Conservation (phyloP, 2,888 invertebrate genomes). For the Galerucella pusilla region DNA sequence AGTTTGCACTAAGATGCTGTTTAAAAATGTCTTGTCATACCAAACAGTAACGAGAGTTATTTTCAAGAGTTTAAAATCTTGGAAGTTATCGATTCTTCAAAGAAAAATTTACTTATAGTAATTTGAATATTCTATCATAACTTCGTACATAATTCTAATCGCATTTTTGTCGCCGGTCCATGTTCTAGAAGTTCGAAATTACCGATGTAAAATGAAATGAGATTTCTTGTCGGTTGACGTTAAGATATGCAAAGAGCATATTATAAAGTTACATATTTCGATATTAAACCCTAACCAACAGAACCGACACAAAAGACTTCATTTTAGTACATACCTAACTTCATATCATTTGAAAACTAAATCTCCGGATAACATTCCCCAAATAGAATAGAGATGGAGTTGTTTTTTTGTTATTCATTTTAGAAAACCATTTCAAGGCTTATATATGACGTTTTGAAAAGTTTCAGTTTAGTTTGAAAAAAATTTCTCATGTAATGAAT, state of each 20-base stretch:
- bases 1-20: background rate
- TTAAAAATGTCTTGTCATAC: background rate
- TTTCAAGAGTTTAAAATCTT: background rate
- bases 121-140: background rate
- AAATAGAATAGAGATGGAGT: background rate
- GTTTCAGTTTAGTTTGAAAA: background rate
- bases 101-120: constrained; percentile 1
- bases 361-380: constrained; percentile 32
- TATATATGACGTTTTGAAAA: background rate
- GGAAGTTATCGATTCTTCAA: background rate
- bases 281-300: constrained; percentile 32
- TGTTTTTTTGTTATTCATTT: background rate
- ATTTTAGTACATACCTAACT: constrained; percentile 30
- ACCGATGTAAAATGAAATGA: background rate
- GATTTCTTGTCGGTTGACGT: too few relatives aligned
- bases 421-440: background rate
- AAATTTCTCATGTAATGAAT: too few relatives aligned
- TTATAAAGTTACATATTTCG: constrained; percentile 35
- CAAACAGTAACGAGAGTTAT: background rate
- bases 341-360: constrained; percentile 33
- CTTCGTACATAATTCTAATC: background rate
- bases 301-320: constrained; percentile 24
- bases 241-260: background rate
- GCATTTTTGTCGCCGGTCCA: too few relatives aligned
- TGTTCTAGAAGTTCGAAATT: background rate